Evolutionary conservation across 2,888 invertebrate genomes (phyloP), one percentile per base, ranked within the genome.

Genomic region (Lacanobia oleracea): DNA sequence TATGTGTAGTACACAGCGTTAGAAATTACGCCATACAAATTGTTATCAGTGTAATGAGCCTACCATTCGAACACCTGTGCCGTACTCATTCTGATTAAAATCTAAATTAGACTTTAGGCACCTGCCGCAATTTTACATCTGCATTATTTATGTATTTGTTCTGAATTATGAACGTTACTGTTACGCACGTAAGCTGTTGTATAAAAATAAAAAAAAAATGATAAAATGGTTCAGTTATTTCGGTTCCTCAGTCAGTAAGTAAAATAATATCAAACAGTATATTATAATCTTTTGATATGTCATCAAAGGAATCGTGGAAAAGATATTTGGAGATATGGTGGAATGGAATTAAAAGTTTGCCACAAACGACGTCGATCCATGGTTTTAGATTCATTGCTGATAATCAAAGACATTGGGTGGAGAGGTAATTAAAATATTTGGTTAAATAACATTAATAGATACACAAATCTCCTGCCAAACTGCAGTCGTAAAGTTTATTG

Each of bases 351-450:
- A 95, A 94, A 83, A 94, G 93, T 77, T 87, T 96, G 54, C 96
- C 96, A 0, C 89, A 94, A n/a, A 94, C 93, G 0, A 96, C 96
- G 5, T 97, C 97, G 8, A 96, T 97, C 74, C 97, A 97, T 88
- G 97, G 97, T 4, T 96, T 97, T 81, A 94, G 96, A 85, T 97
- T 97, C 87, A 95, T 97, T 67, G 97, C 96, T 4, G 97, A 97
- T 87, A 91, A 93, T n/a, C 96, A 95, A 57, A 92, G 96, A 69
- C 97, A 97, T 89, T 97, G 97, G 97, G 93, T 95, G 0, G 97
- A 97, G 92, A 96, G 97, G 97, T 97, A 91, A 87, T 74, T 43
- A 53, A 68, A 67, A 66, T 23, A 45, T 14, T 40, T n/a, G 7
- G 0, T n/a, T 18, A 48, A 2, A 40, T 10, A 16, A 45, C 6